phyloP scores from a whole-genome alignment of 2,113 vertebrate species.

The Percina caprodes region DNA sequence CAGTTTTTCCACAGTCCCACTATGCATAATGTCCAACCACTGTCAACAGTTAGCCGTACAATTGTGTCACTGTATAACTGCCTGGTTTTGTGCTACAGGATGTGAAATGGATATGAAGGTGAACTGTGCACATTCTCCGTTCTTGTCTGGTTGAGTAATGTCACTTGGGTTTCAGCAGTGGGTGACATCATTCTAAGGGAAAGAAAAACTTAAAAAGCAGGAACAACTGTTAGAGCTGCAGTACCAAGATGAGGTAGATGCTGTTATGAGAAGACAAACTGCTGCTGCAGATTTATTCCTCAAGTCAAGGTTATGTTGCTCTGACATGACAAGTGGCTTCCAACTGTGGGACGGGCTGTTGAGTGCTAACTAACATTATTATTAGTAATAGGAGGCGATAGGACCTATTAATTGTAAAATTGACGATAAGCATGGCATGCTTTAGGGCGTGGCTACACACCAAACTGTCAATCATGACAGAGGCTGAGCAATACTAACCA shows the following conservation, averaged over 20 bases:
- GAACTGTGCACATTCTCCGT: conserved; percentile 69
- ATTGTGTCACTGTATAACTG: conserved; percentile 69
- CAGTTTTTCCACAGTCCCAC: conserved; percentile 74
- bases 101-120: conserved; percentile 74
- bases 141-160: conserved; percentile 77
- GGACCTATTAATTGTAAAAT: conserved; percentile 23
- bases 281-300: conserved; percentile 57
- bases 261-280: conserved; percentile 59
- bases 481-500: too few species aligned
- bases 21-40: conserved; percentile 72
- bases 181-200: conserved; percentile 74
- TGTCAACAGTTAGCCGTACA: conserved; percentile 72
- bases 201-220: conserved; percentile 69
- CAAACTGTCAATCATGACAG: too few species aligned
- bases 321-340: conserved; percentile 70
- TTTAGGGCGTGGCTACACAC: too few species aligned
- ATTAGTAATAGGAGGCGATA: conserved; percentile 70
- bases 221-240: conserved; percentile 47
- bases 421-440: too few species aligned
- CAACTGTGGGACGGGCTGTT: conserved; percentile 62
- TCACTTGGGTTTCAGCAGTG: conserved; percentile 66
- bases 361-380: conserved; percentile 62
- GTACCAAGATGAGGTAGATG: conserved; percentile 67
- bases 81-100: conserved; percentile 67
- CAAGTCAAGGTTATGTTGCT: conserved; percentile 67